phyloP scores from a whole-genome alignment of 2,113 vertebrate species.

The Nannospalax galili region DNA sequence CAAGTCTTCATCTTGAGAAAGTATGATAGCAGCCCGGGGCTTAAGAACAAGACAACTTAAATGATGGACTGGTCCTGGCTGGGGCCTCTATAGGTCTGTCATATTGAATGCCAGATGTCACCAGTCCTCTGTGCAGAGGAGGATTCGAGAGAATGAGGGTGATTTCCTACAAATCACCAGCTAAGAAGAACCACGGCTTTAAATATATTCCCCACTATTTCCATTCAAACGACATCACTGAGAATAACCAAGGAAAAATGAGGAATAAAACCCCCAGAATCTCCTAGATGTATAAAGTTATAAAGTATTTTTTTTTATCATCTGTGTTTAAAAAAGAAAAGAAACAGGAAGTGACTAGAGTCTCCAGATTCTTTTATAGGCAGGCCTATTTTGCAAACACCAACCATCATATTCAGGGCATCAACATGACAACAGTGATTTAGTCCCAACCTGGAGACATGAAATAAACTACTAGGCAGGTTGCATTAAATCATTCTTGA shows the following conservation, averaged over 20 bases:
- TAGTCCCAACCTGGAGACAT: slow-evolving; percentile 68
- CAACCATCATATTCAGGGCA: slow-evolving; percentile 46
- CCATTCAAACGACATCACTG: slow-evolving; percentile 27
- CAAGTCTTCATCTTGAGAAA: slow-evolving; percentile 64
- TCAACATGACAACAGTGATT: slow-evolving; percentile 61
- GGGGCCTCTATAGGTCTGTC: slow-evolving; percentile 46
- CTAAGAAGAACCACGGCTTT: neutral
- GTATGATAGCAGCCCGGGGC: slow-evolving; percentile 32
- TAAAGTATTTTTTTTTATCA: slow-evolving; percentile 38
- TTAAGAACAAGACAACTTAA: slow-evolving; percentile 64
- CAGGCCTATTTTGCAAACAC: slow-evolving; percentile 61
- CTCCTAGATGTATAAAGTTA: slow-evolving; percentile 30
- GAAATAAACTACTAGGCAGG: slow-evolving; percentile 45
- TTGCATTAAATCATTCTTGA: slow-evolving; percentile 75
- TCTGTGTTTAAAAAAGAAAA: slow-evolving; percentile 28
- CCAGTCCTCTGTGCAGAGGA: neutral
- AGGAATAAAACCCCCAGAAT: neutral
- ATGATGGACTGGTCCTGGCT: slow-evolving; percentile 13
- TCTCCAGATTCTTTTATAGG: slow-evolving; percentile 53
- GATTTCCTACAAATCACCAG: slow-evolving; percentile 41
- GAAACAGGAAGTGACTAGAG: slow-evolving; percentile 3
- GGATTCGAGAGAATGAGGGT: neutral
- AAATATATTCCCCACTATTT: slow-evolving; percentile 21
- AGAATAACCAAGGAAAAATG: neutral
- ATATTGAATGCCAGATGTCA: slow-evolving; percentile 1